Base-by-base conservation (phyloP, 2,113 vertebrate species). In the Caranx melampygus region DNA sequence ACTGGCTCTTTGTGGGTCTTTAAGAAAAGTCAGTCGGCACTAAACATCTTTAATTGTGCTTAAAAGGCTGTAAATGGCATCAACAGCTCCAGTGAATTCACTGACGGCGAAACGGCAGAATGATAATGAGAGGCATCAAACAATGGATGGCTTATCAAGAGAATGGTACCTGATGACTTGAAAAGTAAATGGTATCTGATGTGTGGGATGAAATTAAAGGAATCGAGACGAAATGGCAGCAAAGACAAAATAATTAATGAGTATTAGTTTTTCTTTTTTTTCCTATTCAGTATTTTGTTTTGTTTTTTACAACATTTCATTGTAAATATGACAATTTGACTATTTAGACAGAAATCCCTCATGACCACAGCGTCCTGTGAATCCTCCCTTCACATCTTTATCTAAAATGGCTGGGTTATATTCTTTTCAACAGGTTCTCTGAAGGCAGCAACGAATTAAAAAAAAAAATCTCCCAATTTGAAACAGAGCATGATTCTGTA, bases 21-120 rank as follows among this genome's bases (percentile, higher is more conserved):
- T 65, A 78, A 83, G 71, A 79, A 82, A 81, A 85, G 82, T 84
- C 73, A 81, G 64, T 79, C 45, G 74, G 75, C 86, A 79, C 87
- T 86, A 80, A 84, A 85, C 62, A 63, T 77, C 70, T 85, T 91
- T 92, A 90, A 94, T 90, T 92, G 89, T 81, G 81, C 86, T 88
- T 93, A 93, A 92, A 91, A 88, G 88, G 83, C 88, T 87, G 83
- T 89, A 88, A 93, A 94, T 75, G 81, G 78, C 87, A 91, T 90
- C 83, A 83, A 67, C 83, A 88, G 81, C 88, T 88, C 76, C 74
- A 79, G 6, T 85, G 82, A 88, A 88, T 84, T 72, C 61, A 83
- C 79, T 72, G 85, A 86, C 51, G 66, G 61, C 8, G 57, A 72
- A 79, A 74, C 60, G 8, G 34, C 65, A 60, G 81, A 79, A 88